These are phyloP conservation scores for Porphyrio hochstetteri DNA, from an alignment of 2,113 vertebrate genomes.

Conservation along the genomic window DNA sequence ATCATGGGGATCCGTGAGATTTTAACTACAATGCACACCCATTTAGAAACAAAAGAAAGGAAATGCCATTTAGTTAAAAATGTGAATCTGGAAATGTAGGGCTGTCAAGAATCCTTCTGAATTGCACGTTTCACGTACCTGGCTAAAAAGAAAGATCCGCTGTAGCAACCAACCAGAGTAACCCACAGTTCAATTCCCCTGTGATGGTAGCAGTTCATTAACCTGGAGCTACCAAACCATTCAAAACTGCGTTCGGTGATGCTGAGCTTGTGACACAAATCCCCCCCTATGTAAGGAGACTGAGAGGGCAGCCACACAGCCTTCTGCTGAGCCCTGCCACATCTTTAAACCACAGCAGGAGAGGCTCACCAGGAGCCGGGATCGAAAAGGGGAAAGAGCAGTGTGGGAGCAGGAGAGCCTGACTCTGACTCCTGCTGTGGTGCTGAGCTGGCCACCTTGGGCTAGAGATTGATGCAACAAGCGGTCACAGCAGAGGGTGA, in stretches of 20 bases:
- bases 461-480: neutral
- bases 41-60: neutral
- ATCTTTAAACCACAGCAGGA: neutral
- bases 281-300: neutral
- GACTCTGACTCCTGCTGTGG: neutral
- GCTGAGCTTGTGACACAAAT: slow-evolving; percentile 20
- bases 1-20: neutral
- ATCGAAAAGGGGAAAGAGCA: neutral
- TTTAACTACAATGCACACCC: neutral
- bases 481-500: neutral
- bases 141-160: neutral
- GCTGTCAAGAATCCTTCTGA: neutral
- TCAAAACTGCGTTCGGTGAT: slow-evolving; percentile 23
- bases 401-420: neutral
- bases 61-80: neutral
- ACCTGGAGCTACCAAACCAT: slow-evolving; percentile 44
- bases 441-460: neutral
- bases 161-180: neutral
- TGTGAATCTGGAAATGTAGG: neutral
- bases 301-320: neutral
- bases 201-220: slow-evolving; percentile 19
- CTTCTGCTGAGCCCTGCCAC: neutral
- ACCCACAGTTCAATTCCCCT: neutral
- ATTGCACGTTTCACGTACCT: neutral
- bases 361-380: rapidly evolving